Evolutionary conservation across 2,113 vertebrate species (phyloP), one percentile per base, ranked within the genome.

Genomic region (Scopus umbretta): DNA sequence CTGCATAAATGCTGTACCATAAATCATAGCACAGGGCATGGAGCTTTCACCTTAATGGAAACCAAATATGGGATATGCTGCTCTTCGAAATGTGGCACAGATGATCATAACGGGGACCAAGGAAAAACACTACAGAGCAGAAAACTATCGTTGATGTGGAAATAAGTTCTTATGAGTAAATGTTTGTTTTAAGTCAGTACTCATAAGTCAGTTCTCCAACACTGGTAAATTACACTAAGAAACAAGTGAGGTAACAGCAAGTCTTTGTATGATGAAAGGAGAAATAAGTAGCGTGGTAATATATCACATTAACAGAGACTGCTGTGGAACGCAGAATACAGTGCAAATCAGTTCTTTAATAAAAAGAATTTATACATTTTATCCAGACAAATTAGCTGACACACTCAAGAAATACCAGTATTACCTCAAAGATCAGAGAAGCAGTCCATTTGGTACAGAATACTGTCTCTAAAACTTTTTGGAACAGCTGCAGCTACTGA

Each of bases 151-250:
- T 17, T 92, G 95, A 97, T 97, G 94, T 97, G 96, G 94, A 97
- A 98, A 97, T 97, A 96, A 97, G 95, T 96, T 97, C 87, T 97
- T 97, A 90, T 17, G 74, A 92, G 83, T 93, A 97, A 97, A 95
- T 96, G 92, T 97, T 98, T 98, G 92, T 34, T 96, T 97, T 94
- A 97, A 93, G 68, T 90, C 88, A 68, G 78, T 91, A 94, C 74
- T 97, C 80, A 5, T 97, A 97, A 97, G 85, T 97, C 91, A 97
- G 89, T 76, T 40, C 67, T 65, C 66, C 82, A 95, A 95, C 43
- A 5, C 68, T 87, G 70, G 92, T 80, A 91, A 96, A 87, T 97
- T 97, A 88, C 43, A 73, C 43, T 89, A 95, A 85, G 88, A 90
- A 97, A 84, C 71, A 92, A 94, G 92, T 86, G 93, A 96, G 67